A percentile compares a stretch with the other conserved stretches of the same genome.
Conservation (phyloP, 2,113 vertebrate genomes). For the Irena cyanogastra region DNA sequence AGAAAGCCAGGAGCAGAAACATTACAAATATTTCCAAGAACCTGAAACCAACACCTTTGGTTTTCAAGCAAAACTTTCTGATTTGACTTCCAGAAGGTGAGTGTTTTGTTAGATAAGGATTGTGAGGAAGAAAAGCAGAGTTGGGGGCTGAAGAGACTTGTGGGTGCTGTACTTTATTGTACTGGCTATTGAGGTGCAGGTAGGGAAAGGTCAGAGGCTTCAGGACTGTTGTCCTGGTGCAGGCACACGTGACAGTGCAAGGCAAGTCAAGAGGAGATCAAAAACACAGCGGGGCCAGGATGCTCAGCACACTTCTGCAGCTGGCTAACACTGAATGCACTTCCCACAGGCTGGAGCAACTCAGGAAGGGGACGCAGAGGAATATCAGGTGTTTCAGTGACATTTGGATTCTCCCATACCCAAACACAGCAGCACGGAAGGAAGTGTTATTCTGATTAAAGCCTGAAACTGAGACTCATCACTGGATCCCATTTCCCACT, state of each 20-base stretch:
- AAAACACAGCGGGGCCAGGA: background rate
- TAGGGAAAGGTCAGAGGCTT: background rate
- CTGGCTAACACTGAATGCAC: background rate
- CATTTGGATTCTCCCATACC: background rate
- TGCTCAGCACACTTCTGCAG: background rate
- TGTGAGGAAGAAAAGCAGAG: background rate
- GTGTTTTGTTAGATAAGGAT: background rate
- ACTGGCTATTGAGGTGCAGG: background rate
- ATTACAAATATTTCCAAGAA: background rate
- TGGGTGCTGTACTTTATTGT: background rate
- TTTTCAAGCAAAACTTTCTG: background rate
- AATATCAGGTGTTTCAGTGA: background rate
- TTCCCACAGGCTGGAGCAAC: background rate
- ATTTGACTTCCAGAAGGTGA: background rate
- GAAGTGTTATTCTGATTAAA: background rate
- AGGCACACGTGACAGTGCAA: rapidly evolving
- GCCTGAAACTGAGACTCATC: background rate
- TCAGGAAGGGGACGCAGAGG: background rate
- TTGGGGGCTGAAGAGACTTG: background rate
- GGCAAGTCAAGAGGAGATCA: background rate
- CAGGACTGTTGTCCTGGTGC: background rate
- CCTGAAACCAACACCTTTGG: background rate
- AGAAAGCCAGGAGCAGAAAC: background rate
- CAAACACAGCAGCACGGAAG: background rate
- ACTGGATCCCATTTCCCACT: background rate